These are phyloP conservation scores for Limonius californicus DNA, from an alignment of 1,140 invertebrate species.

Conservation along the genomic window DNA sequence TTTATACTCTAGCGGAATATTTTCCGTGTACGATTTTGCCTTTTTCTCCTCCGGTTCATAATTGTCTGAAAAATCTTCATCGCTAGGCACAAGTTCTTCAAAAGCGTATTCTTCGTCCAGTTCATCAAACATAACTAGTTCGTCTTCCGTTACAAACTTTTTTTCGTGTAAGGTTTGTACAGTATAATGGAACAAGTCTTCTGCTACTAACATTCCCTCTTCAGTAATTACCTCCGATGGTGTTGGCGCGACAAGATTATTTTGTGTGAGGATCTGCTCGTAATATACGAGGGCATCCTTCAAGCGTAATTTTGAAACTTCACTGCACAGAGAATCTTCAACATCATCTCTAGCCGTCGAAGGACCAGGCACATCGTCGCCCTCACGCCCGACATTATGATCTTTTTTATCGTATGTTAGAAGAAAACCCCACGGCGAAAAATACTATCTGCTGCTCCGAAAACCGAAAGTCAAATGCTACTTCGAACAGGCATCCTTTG, in stretches of 20 bases:
- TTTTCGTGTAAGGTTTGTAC: too few species aligned
- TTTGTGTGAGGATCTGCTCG: neutral
- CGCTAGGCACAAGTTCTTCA: neutral
- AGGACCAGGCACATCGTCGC: neutral
- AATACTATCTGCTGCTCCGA: too few species aligned
- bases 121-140: constrained; percentile 2
- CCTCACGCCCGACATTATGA: too few species aligned
- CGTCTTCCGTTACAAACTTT: neutral
- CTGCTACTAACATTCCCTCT: too few species aligned
- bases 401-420: too few species aligned
- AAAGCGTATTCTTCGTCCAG: neutral
- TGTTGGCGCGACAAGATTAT: neutral
- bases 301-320: neutral
- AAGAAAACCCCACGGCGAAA: too few species aligned
- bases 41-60: constrained; percentile 22
- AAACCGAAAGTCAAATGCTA: too few species aligned
- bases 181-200: too few species aligned
- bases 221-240: neutral
- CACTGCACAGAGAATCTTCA: neutral
- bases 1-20: constrained; percentile 8
- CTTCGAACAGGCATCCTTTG: too few species aligned
- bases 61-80: constrained; percentile 19
- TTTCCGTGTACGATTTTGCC: constrained; percentile 11
- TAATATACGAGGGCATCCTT: neutral
- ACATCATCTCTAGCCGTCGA: neutral